Conservation (phyloP, 2,113 vertebrate species). For the Gavia stellata region DNA sequence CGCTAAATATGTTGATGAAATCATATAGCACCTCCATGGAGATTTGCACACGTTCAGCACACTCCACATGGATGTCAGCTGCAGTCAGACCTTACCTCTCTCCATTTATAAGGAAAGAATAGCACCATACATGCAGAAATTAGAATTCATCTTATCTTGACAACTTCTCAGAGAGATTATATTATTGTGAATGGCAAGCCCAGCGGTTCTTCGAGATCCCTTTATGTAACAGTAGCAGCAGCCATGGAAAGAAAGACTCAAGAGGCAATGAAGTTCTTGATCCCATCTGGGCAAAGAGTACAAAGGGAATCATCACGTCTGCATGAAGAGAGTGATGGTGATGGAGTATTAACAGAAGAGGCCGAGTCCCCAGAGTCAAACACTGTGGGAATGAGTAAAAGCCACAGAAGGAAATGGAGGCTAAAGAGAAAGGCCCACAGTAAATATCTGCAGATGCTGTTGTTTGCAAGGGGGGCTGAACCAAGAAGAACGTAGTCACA, state of each 20-base stretch:
- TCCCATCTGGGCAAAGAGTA: slow-evolving; percentile 47
- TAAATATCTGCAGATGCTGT: slow-evolving; percentile 61
- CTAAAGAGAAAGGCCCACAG: slow-evolving; percentile 54
- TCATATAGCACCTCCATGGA: background rate
- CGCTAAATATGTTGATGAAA: background rate
- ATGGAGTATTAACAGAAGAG: slow-evolving; percentile 39
- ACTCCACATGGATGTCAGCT: background rate
- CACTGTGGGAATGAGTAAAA: slow-evolving; percentile 51
- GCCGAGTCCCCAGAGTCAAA: slow-evolving; percentile 4
- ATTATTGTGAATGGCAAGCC: background rate
- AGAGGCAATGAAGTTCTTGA: slow-evolving; percentile 1
- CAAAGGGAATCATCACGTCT: slow-evolving; percentile 45
- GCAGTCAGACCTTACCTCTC: background rate
- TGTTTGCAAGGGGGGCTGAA: background rate
- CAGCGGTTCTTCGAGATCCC: background rate
- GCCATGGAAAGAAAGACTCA: slow-evolving; percentile 5
- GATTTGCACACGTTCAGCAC: background rate
- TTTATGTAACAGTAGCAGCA: slow-evolving; percentile 10
- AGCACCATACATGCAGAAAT: background rate
- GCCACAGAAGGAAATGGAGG: slow-evolving; percentile 62
- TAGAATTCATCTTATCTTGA: background rate
- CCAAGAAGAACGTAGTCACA: slow-evolving; percentile 21
- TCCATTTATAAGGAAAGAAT: background rate
- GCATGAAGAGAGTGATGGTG: slow-evolving; percentile 25
- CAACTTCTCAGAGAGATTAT: background rate